Base-by-base conservation (phyloP, 2,888 invertebrate genomes). In the Rhingia campestris region DNA sequence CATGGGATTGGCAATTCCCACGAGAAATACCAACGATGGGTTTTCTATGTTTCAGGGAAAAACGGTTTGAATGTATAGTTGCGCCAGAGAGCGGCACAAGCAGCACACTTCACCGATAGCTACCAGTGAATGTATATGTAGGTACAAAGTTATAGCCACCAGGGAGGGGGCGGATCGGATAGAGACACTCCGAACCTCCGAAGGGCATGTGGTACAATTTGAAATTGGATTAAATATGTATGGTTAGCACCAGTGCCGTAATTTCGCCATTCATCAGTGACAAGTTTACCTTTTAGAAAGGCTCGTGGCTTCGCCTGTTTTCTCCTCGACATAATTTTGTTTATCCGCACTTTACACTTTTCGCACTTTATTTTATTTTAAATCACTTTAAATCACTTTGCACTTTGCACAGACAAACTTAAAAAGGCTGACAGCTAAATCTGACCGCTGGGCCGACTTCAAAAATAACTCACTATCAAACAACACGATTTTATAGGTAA, bases 291-390 rank as follows among this genome's bases (percentile, higher is more conserved):
- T 93, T 94, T 94, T 75, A 91, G 88, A 86, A 94, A 92, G 84
- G 94, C 94, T 88, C 95, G 93, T 86, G 95, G 95, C 89, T 95
- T 95, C 53, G 94, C 94, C 90, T 95, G 95, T 91, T 95, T 95
- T 88, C 95, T 92, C 87, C 95, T 93, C 87, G 95, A 94, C 95
- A 95, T 93, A 14, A 7, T 58, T 51, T 58, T 64, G 30, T 33
- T 37, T 9, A 32, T 35, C 4, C 12, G 6, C n/a, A 54, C 5
- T 45, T n/a, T 6, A 47, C 14, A 22, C 22, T 12, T n/a, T 54
- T 14, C 35, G 47, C 56, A 51, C 58, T 76, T 61, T 12, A 4
- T 30, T 32, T 32, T 33, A n/a, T 51, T 30, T 4, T 7, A 37
- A 35, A 56, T 47, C 22, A 10, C 10, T 22, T 51, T 32, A 54